Conservation (phyloP, 2,113 vertebrate genomes). For the Gymnogyps californianus region DNA sequence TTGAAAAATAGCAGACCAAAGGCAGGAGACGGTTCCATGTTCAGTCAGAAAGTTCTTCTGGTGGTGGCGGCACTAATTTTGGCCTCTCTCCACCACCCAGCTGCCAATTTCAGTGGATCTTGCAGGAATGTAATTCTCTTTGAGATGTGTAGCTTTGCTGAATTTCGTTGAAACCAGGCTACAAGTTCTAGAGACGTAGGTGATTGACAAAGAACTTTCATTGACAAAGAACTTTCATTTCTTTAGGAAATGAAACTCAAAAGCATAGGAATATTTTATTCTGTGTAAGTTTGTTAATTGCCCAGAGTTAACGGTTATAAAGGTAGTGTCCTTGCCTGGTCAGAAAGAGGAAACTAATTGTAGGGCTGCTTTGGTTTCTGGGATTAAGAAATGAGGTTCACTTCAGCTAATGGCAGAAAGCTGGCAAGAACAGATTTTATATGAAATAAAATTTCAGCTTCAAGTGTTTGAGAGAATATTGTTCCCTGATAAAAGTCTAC, state of each 20-base stretch:
- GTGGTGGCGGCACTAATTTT: background rate
- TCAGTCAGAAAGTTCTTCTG: background rate
- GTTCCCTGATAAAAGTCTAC: background rate
- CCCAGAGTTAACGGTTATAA: background rate
- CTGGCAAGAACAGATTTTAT: background rate
- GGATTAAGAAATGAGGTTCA: background rate
- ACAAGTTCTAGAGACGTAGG: background rate
- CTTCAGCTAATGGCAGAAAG: background rate
- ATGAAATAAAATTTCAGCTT: background rate
- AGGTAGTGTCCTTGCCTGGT: background rate
- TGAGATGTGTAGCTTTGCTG: background rate
- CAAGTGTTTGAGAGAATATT: background rate
- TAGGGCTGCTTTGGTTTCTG: background rate
- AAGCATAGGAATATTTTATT: background rate
- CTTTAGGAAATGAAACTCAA: background rate
- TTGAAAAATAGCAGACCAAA: background rate
- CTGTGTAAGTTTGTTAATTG: background rate
- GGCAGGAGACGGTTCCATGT: background rate
- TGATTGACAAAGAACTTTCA: background rate
- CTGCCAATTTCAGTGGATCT: background rate
- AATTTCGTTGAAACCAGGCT: background rate
- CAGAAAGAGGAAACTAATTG: background rate
- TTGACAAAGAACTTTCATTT: background rate
- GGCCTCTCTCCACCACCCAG: background rate
- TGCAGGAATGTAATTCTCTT: background rate